These are phyloP conservation scores for Eremobia ochroleuca DNA, from an alignment of 2,888 invertebrate genomes.

Conservation along the genomic window DNA sequence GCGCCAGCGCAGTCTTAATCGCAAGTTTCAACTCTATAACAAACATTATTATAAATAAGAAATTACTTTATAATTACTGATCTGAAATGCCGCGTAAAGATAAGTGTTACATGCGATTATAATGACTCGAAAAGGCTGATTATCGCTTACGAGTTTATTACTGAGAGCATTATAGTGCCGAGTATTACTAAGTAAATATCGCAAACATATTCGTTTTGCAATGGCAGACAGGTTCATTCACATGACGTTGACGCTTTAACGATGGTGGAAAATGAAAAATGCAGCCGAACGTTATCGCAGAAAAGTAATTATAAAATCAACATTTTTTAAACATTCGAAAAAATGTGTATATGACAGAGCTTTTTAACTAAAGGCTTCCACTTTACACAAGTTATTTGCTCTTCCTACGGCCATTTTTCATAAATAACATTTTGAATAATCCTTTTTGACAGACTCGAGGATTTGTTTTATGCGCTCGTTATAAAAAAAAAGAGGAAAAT, in stretches of 20 bases:
- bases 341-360: too few species aligned
- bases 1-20: conserved; percentile 24
- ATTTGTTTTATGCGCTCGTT: neutral
- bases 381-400: neutral
- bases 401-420: neutral
- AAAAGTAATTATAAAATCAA: neutral
- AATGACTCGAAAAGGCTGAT: conserved; percentile 43
- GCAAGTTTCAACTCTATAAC: conserved; percentile 34
- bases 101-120: conserved; percentile 55
- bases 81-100: conserved; percentile 56
- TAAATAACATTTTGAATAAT: neutral
- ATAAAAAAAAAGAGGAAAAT: neutral
- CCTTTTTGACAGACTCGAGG: neutral
- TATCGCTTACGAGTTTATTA: conserved; percentile 57
- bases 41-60: conserved; percentile 52
- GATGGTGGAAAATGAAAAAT: neutral
- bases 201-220: conserved; percentile 28
- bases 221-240: neutral
- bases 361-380: conserved; percentile 1
- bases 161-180: conserved; percentile 32
- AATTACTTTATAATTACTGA: conserved; percentile 58
- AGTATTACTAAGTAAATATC: conserved; percentile 37
- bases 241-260: neutral
- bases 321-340: neutral
- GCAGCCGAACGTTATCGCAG: neutral